These are phyloP conservation scores for Lepidurus packardi DNA, from an alignment of 1,140 invertebrate genomes.

Conservation along the genomic window DNA sequence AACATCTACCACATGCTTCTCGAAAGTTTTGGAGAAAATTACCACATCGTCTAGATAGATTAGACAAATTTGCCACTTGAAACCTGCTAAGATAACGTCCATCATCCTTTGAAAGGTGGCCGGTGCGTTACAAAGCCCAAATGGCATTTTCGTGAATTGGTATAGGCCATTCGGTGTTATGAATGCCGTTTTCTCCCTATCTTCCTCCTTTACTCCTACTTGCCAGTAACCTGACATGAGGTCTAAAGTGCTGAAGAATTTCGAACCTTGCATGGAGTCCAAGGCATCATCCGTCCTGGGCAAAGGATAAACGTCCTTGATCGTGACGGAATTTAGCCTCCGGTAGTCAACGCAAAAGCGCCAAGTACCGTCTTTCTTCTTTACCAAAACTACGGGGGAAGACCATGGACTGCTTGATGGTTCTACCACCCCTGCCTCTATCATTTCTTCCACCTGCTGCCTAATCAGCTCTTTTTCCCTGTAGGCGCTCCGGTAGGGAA, in stretches of 20 bases:
- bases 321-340: no score
- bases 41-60: constrained; percentile 28
- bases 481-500: neutral
- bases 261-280: no score
- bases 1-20: constrained; percentile 23
- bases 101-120: constrained; percentile 34
- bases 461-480: neutral
- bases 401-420: constrained; percentile 46
- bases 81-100: constrained; percentile 25
- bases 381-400: constrained; percentile 47
- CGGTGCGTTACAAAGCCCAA: constrained; percentile 34
- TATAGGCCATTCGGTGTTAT: constrained; percentile 34
- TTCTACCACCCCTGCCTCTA: constrained; percentile 48
- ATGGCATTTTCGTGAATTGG: constrained; percentile 41
- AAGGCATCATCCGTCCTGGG: no score
- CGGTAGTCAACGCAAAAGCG: no score
- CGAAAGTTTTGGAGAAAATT: constrained; percentile 27
- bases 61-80: neutral
- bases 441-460: neutral
- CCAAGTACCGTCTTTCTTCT: constrained; percentile 47
- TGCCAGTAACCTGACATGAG: neutral
- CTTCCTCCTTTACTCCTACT: no score
- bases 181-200: no score
- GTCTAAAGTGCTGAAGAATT: neutral
- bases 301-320: no score